These are phyloP conservation scores for Tenthredo amoena DNA, from an alignment of 2,888 invertebrate genomes.

Conservation along the genomic window DNA sequence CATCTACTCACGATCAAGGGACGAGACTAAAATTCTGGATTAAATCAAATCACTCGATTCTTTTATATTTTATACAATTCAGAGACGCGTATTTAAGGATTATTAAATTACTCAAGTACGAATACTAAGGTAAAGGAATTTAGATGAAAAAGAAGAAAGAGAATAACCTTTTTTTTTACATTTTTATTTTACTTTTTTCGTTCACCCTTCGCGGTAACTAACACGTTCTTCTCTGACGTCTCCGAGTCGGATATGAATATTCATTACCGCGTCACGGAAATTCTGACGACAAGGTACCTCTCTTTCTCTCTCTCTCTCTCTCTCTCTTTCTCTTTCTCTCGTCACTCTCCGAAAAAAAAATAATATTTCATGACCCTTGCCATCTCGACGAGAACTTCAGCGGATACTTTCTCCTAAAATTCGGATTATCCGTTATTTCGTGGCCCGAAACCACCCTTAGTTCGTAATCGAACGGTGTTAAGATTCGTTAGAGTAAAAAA, in stretches of 20 bases:
- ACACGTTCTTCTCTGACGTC: constrained; percentile 37
- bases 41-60: background rate
- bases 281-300: constrained; percentile 3
- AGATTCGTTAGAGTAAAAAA: background rate
- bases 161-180: background rate
- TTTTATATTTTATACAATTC: background rate
- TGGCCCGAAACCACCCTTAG: background rate
- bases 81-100: background rate
- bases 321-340: background rate
- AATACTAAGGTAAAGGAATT: constrained; percentile 25
- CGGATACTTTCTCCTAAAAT: background rate
- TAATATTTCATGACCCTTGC: background rate
- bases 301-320: background rate
- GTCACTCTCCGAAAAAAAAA: background rate
- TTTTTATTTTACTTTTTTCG: background rate
- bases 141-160: background rate
- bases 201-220: constrained; percentile 21
- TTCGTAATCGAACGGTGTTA: background rate
- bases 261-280: constrained; percentile 35
- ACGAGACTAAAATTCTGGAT: constrained; percentile 2
- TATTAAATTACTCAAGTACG: constrained; percentile 31
- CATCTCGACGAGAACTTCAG: background rate
- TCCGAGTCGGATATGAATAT: constrained; percentile 38
- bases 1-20: background rate
- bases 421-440: background rate